Evolutionary conservation across 2,113 vertebrate species (phyloP).

Genomic region (Centropus bengalensis): DNA sequence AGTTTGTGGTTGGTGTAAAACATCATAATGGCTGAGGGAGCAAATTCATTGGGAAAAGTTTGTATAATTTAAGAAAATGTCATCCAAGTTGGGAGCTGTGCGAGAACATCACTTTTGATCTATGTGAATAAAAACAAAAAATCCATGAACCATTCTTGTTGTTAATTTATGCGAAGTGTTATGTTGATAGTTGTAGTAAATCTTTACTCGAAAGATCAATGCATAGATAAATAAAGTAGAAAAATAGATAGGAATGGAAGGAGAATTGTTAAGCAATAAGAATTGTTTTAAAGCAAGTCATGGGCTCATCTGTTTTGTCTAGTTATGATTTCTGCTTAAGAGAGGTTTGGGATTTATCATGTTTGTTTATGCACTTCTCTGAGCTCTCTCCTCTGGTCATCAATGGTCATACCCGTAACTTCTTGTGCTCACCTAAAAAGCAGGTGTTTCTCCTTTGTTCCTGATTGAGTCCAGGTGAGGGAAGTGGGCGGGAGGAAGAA

Average conservation of each 20-base stretch:
- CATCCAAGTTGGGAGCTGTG: neutral
- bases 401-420: neutral
- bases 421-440: neutral
- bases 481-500: neutral
- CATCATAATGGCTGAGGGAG: neutral
- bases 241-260: neutral
- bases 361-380: neutral
- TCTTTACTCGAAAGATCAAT: conserved; percentile 4
- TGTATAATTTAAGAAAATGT: conserved; percentile 5
- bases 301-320: neutral
- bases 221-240: conserved; percentile 1
- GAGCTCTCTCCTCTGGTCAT: neutral
- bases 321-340: neutral
- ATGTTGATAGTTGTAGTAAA: conserved; percentile 37
- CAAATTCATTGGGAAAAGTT: neutral
- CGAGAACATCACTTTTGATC: conserved; percentile 12
- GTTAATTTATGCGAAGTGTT: conserved; percentile 49
- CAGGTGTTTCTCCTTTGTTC: neutral
- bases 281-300: neutral
- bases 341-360: neutral
- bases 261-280: neutral
- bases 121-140: neutral
- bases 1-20: neutral
- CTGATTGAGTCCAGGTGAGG: neutral
- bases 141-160: conserved; percentile 18